Conservation (phyloP, 1,140 invertebrate genomes). For the Drosophila kanapiae region DNA sequence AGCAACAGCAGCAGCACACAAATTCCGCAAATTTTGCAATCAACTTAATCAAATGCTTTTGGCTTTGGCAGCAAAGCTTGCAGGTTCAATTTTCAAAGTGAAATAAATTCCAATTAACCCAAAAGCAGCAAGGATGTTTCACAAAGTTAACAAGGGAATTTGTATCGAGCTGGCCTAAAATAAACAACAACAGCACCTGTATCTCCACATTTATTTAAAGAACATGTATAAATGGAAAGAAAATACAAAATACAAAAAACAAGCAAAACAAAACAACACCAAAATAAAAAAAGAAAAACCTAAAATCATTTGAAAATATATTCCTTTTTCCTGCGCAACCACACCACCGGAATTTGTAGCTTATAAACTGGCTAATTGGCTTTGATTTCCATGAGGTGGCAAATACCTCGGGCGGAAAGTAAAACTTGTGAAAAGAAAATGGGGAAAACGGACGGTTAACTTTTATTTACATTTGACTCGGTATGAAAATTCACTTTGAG, state of each 20-base stretch:
- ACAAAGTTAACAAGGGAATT: conserved; percentile 8
- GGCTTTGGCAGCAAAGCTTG: not conserved
- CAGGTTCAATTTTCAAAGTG: conserved; percentile 14
- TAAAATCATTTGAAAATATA: not conserved
- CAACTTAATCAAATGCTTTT: conserved; percentile 22
- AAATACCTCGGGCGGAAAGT: not conserved
- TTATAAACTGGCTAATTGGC: conserved; percentile 16
- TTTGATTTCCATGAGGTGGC: conserved; percentile 9
- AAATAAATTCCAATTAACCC: conserved; percentile 24
- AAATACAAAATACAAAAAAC: not conserved
- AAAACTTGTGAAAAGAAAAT: conserved; percentile 6
- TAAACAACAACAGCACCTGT: not conserved
- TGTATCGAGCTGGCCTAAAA: not conserved
- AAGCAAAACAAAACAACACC: not conserved
- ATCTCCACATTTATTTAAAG: not conserved
- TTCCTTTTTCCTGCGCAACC: not conserved
- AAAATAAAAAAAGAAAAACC: not conserved
- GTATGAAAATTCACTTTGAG: conserved; percentile 29
- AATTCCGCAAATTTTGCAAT: conserved; percentile 14
- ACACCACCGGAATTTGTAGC: not conserved
- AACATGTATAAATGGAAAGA: not conserved
- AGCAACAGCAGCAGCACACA: not conserved
- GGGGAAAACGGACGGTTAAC: not conserved
- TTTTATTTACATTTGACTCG: conserved; percentile 32
- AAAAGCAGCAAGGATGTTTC: not conserved